These are phyloP conservation scores for Nicator chloris DNA, from an alignment of 2,113 vertebrate genomes.

Conservation along the genomic window DNA sequence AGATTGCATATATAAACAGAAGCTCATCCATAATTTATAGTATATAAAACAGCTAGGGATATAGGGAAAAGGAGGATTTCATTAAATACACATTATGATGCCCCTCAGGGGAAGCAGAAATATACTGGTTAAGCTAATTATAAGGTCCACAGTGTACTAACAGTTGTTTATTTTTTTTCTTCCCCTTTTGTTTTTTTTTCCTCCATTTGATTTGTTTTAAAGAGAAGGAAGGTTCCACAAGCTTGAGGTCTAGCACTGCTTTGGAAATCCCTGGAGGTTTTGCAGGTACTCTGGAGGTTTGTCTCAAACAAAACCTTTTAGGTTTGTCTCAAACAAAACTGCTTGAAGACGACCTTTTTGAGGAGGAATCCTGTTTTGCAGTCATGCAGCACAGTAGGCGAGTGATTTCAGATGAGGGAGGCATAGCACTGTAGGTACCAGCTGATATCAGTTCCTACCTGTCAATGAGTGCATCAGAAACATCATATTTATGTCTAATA, in stretches of 20 bases:
- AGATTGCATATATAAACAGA: slow-evolving; percentile 31
- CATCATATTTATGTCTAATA: not conserved
- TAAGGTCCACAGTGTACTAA: not conserved
- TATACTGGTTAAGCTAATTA: slow-evolving; percentile 24
- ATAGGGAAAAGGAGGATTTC: slow-evolving; percentile 6
- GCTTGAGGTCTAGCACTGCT: not conserved
- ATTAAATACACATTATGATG: slow-evolving; percentile 46
- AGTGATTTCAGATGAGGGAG: not conserved
- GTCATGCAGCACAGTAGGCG: not conserved
- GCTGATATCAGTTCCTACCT: not conserved
- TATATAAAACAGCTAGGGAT: slow-evolving; percentile 10
- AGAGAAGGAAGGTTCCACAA: not conserved
- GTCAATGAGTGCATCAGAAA: not conserved
- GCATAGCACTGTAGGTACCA: not conserved
- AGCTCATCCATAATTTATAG: slow-evolving; percentile 40
- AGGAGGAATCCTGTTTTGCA: not conserved
- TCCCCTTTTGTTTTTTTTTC: not conserved
- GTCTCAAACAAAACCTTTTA: not conserved
- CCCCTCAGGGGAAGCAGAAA: slow-evolving; percentile 9
- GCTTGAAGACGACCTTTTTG: not conserved
- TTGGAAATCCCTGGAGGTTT: not conserved
- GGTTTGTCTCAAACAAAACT: not conserved
- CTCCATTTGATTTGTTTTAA: not conserved
- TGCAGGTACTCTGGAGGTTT: not conserved
- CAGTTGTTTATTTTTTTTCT: not conserved